phyloP scores from a whole-genome alignment of 2,888 invertebrate genomes.

The Ophion obscuratus region DNA sequence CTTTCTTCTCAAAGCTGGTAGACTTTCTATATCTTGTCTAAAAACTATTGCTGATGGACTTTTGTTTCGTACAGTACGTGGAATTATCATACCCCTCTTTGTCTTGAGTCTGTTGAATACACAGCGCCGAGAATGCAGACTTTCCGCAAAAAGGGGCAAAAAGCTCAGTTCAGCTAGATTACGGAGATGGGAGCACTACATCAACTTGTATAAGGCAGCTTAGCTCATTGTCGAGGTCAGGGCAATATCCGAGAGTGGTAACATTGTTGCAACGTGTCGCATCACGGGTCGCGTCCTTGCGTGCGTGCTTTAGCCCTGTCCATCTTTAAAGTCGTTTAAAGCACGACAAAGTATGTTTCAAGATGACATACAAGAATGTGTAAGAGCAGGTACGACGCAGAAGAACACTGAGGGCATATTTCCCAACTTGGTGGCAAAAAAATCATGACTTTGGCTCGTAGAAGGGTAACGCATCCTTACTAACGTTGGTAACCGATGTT shows the following conservation, averaged over 20 bases:
- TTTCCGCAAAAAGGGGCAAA: neutral
- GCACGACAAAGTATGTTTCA: neutral
- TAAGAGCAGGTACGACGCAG: neutral
- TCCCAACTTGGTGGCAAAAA: neutral
- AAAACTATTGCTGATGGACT: neutral
- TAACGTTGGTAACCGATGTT: neutral
- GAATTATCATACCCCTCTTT: neutral
- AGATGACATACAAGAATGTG: neutral
- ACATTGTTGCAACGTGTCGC: neutral
- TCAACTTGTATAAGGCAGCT: neutral
- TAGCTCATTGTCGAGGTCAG: conserved; percentile 73
- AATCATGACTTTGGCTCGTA: neutral
- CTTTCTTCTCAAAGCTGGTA: no score
- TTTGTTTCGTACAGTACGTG: neutral
- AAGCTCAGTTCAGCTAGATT: neutral
- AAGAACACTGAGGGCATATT: no score
- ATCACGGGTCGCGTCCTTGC: neutral
- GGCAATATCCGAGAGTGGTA: conserved; percentile 63
- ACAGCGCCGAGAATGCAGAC: neutral
- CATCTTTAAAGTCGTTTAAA: neutral
- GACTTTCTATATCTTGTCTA: no score
- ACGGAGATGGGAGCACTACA: neutral
- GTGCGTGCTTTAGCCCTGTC: neutral
- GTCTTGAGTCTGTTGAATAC: neutral
- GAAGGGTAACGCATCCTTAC: neutral